phyloP scores from a whole-genome alignment of 30 jellyfish, hydroid and myxozoan species.

The Turritopsis dohrnii region DNA sequence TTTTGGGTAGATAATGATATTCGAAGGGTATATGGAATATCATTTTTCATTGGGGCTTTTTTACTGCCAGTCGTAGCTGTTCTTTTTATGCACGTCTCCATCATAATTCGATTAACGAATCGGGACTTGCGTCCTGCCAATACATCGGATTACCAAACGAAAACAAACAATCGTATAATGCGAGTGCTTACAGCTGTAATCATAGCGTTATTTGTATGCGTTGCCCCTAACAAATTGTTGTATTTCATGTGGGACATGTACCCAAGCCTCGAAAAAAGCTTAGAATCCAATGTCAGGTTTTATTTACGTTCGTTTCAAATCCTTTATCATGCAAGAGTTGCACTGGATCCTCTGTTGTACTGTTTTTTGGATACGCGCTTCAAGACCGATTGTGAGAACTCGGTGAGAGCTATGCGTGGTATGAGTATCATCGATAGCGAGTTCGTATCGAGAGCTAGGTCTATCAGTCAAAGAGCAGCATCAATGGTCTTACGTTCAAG shows the following conservation, averaged over 20 bases:
- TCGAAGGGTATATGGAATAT: conserved; percentile 14
- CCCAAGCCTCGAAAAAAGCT: conserved; percentile 11
- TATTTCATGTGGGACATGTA: conserved; percentile 34
- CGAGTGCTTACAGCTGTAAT: conserved; percentile 30
- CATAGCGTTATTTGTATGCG: background rate
- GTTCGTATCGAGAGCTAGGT: conserved; percentile 6
- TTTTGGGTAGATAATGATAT: conserved; percentile 1
- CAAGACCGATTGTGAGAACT: conserved; percentile 17
- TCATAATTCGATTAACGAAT: conserved; percentile 14
- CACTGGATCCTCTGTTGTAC: conserved; percentile 30
- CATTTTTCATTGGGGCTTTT: conserved; percentile 14
- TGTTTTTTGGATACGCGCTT: conserved; percentile 40
- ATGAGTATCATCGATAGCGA: conserved; percentile 21
- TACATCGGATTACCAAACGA: background rate
- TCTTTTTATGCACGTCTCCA: conserved; percentile 26
- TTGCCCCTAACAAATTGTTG: conserved; percentile 19
- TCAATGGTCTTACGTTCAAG: background rate
- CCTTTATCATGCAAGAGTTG: conserved; percentile 28
- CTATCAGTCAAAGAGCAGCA: background rate
- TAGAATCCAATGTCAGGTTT: background rate
- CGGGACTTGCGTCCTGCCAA: conserved; percentile 21
- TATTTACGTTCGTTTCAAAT: conserved; percentile 12
- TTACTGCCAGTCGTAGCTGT: conserved; percentile 26
- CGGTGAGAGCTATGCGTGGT: background rate
- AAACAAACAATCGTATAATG: conserved; percentile 10